Percentiles rank a stretch among this genome's conserved stretches.
Evolutionary conservation across 2,888 invertebrate species (phyloP).

Genomic region (Operophtera brumata): DNA sequence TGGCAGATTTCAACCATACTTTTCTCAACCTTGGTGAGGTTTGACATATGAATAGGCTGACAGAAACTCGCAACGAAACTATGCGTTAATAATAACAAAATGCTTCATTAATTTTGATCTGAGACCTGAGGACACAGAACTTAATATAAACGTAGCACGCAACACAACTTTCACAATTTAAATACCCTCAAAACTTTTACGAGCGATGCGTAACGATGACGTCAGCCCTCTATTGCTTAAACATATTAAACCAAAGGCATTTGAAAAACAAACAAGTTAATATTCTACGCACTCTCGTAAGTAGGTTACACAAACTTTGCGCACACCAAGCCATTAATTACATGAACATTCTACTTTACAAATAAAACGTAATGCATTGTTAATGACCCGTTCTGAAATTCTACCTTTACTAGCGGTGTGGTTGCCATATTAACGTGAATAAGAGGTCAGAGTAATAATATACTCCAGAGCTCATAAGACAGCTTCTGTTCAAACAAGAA

Average conservation of each 20-base stretch:
- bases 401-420: conserved; percentile 51
- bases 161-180: background rate
- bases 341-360: conserved; percentile 47
- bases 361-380: conserved; percentile 61
- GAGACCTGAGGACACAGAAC: background rate
- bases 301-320: conserved; percentile 16
- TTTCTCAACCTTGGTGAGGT: no score
- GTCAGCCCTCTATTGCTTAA: conserved; percentile 1
- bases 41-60: no score
- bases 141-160: background rate
- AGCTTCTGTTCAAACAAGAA: no score
- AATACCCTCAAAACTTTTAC: conserved; percentile 6
- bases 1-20: no score
- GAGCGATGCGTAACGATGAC: background rate
- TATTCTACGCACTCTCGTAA: conserved; percentile 17
- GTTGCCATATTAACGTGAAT: conserved; percentile 56
- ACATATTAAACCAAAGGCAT: conserved; percentile 17
- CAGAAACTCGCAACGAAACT: no score
- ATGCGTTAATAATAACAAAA: no score
- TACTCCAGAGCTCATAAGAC: background rate
- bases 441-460: conserved; percentile 51
- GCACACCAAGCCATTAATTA: conserved; percentile 48
- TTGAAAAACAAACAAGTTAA: conserved; percentile 26
- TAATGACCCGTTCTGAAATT: conserved; percentile 64
- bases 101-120: no score